These are phyloP conservation scores for Pelodytes ibericus DNA, from an alignment of 2,797 vertebrate genomes.

Conservation along the genomic window DNA sequence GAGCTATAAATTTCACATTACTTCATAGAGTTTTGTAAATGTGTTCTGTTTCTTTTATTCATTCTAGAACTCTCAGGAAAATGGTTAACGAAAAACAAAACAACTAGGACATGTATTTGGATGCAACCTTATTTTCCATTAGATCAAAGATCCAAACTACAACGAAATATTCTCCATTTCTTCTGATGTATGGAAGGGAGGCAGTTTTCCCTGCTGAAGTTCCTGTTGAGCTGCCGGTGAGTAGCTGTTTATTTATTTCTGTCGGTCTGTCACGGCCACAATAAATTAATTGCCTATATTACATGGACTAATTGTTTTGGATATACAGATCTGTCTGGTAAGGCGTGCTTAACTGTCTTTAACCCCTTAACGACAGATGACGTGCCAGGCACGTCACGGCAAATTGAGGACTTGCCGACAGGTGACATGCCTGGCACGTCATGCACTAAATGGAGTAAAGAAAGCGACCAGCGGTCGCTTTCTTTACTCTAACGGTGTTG, in stretches of 20 bases:
- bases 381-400: too few species aligned
- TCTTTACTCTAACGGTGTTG: too few species aligned
- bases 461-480: too few species aligned
- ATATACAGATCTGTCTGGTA: neutral
- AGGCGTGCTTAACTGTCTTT: too few species aligned
- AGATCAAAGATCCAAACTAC: neutral
- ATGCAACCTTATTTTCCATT: neutral
- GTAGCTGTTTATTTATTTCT: neutral
- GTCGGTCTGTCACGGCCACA: neutral
- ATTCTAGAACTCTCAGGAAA: neutral
- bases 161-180: neutral
- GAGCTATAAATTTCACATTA: neutral
- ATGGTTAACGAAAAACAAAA: neutral
- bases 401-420: too few species aligned
- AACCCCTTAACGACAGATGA: too few species aligned
- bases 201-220: neutral
- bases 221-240: neutral
- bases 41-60: neutral
- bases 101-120: slow-evolving; percentile 1
- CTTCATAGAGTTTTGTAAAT: neutral
- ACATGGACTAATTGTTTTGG: neutral
- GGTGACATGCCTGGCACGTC: too few species aligned
- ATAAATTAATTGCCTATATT: neutral
- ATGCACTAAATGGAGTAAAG: too few species aligned
- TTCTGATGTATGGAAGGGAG: neutral